Base-by-base conservation (phyloP, 2,888 invertebrate genomes). In the Cacoxenus indagator region DNA sequence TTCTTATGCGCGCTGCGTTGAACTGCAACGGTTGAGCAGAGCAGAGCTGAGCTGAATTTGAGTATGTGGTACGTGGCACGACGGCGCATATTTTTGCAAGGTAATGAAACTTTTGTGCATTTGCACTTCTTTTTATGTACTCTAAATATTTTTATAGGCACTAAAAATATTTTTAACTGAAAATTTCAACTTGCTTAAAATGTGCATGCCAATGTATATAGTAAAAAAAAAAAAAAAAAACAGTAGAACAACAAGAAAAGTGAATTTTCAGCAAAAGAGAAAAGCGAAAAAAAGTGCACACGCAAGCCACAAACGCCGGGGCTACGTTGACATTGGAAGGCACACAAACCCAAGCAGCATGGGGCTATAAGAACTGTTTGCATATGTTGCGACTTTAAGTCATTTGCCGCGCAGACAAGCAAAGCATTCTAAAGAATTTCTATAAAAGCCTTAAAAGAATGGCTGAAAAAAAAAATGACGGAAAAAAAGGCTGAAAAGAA, bases 401-500 rank as follows among this genome's bases (percentile, higher is more conserved):
- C 29, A 46, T 48, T n/a, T 29, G 27, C n/a, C 11, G 19, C 14
- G n/a, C 66, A 68, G 51, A 29, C 61, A 64, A 68, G 67, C 46
- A 72, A 70, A 68, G 70, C 69, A 77, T 76, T 70, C 67, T 62
- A 70, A 71, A 74, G 71, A 72, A 71, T 67, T 64, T 17, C 57
- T 57, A 24, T 17, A 61, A 57, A 14, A 29, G 51, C 19, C 14
- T 11, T 24, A 55, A 62, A n/a, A 43, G 57, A 54, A 54, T 51
- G 45, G 27, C 14, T 57, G 31, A 62, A 11, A 64, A 65, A 69
- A 75, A 64, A 64, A 71, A n/a, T 65, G 67, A 62, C 14, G 24
- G 65, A 65, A 17, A 19, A 66, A 61, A 45, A 29, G 14, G 45
- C 45, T 43, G 11, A n/a, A 43, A 43, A n/a, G 45, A 43, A 43